Base-by-base conservation (phyloP, 2,888 invertebrate species). In the Periphyllus acericola region DNA sequence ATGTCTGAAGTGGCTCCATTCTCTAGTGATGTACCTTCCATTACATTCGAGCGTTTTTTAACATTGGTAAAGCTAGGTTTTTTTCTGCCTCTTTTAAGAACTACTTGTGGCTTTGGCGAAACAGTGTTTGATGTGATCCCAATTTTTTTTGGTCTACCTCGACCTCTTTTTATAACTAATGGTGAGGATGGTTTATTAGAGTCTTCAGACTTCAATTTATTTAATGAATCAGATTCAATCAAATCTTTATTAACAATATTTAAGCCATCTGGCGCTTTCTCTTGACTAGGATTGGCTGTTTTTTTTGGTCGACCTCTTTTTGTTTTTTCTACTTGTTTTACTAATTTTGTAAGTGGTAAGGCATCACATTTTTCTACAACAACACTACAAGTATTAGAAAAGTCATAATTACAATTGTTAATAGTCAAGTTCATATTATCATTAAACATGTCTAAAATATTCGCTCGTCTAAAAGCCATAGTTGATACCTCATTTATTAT, bases 201-300 rank as follows among this genome's bases (percentile, higher is more conserved):
- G 6, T 89, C 89, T 66, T 90, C 90, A 66, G 90, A 90, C 9
- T 90, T 90, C 71, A 90, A 90, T 83, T 55, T 68, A 66, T n/a
- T 76, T 46, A 80, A 71, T 72, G 71, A 46, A 55, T 72, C 52
- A 55, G 78, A 60, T 0, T 21, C 21, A 34, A 52, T 0, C 19
- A 32, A 79, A 71, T 52, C 25, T 32, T 84, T 25, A 46, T 66
- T 60, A 46, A 4, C 21, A 21, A 9, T 29, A 34, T 76, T 21
- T 34, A 40, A 82, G 9, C 9, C 32, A 52, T 32, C 14, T 60
- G 66, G 32, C 29, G 11, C 25, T 36, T 29, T 29, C 29, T 71
- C 8, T 21, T 32, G 9, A 81, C n/a, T 29, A 29, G 25, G 6
- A 34, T 5, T 19, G 9, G 60, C 0, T n/a, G 17, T 17, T 75